A percentile compares a stretch with the other conserved stretches of the same genome.
Evolutionary conservation across 2,888 invertebrate species (phyloP).

Genomic region (Euplagia quadripunctaria): DNA sequence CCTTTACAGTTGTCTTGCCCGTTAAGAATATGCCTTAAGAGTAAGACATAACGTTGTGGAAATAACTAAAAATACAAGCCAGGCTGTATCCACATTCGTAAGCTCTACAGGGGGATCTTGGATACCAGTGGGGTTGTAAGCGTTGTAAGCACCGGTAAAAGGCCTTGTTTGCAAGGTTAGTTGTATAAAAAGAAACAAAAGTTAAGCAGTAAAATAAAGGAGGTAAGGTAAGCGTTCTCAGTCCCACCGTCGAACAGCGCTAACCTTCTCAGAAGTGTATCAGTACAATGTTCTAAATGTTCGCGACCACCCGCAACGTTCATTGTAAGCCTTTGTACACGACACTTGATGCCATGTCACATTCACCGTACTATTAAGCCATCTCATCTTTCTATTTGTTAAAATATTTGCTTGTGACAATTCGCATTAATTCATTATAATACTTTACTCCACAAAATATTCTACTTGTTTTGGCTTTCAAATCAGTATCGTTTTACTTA

Average conservation of each 20-base stretch:
- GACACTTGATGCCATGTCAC: slow-evolving; percentile 64
- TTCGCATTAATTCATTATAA: slow-evolving; percentile 35
- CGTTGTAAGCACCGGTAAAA: not conserved
- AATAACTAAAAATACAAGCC: too few species aligned
- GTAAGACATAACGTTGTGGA: too few species aligned
- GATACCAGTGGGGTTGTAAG: too few species aligned
- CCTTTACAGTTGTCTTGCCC: too few species aligned
- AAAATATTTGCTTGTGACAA: slow-evolving; percentile 44
- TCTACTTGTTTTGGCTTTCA: not conserved
- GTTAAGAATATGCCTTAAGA: too few species aligned
- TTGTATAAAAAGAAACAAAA: not conserved
- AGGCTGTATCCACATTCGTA: too few species aligned
- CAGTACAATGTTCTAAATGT: slow-evolving; percentile 64
- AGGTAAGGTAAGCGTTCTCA: not conserved
- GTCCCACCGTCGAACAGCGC: slow-evolving; percentile 20
- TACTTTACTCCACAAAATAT: not conserved
- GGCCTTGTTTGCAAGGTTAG: not conserved
- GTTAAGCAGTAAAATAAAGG: not conserved
- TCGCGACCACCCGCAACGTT: slow-evolving; percentile 77
- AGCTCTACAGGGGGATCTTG: too few species aligned
- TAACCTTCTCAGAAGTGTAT: slow-evolving; percentile 81
- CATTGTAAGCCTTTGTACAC: slow-evolving; percentile 70
- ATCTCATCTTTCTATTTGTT: slow-evolving; percentile 55
- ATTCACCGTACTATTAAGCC: slow-evolving; percentile 61
- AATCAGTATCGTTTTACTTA: too few species aligned